phyloP scores from a whole-genome alignment of 2,113 vertebrate species.

The Gallinago paraguaiae region DNA sequence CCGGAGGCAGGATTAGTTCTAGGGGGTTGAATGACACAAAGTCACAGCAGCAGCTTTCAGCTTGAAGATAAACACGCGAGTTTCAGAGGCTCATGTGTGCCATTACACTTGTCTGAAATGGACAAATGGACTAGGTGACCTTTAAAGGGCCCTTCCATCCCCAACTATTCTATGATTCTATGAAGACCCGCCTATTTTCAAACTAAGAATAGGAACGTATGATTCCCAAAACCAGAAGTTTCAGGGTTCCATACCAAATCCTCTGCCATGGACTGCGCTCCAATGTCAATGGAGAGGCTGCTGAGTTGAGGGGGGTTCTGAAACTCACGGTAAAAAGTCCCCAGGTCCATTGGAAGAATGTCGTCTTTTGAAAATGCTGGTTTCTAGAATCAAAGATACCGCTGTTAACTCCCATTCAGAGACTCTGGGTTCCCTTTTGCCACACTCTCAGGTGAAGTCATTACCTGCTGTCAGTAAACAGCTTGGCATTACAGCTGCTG shows the following conservation, averaged over 20 bases:
- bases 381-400: slow-evolving; percentile 79
- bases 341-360: slow-evolving; percentile 95
- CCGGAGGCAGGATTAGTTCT: background rate
- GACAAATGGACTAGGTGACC: too few relatives aligned
- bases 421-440: background rate
- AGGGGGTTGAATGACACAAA: background rate
- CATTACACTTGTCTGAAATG: background rate
- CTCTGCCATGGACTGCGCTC: slow-evolving; percentile 97
- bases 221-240: background rate
- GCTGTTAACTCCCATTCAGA: background rate
- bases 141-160: background rate
- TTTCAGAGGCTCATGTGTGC: background rate
- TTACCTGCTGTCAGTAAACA: background rate
- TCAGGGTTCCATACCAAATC: slow-evolving; percentile 86
- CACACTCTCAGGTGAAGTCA: background rate
- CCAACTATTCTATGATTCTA: background rate
- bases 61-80: background rate
- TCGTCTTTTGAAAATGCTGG: slow-evolving; percentile 99
- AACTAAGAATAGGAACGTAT: background rate
- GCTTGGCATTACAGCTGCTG: background rate
- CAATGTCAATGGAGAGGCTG: slow-evolving; percentile 94
- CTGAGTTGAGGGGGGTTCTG: slow-evolving; percentile 97
- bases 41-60: background rate
- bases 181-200: background rate
- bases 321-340: slow-evolving; percentile 97